Evolutionary conservation across 2,113 vertebrate species (phyloP).

Genomic region (Aix galericulata): DNA sequence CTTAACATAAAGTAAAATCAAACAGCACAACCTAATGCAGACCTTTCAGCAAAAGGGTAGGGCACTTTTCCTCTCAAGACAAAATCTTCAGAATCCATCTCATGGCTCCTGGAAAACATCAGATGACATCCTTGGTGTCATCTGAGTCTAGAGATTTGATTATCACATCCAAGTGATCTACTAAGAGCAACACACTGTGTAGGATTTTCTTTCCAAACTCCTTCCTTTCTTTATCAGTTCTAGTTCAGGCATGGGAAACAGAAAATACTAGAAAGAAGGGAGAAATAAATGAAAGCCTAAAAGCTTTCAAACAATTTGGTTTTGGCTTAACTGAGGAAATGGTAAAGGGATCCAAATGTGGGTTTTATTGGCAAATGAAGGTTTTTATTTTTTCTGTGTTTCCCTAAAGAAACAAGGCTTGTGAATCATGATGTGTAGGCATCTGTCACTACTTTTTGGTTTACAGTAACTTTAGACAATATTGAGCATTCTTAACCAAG

Average conservation of each 20-base stretch:
- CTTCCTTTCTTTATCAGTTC: not conserved
- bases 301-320: constrained; percentile 22
- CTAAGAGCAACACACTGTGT: not conserved
- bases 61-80: not conserved
- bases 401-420: constrained; percentile 1
- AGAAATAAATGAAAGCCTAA: constrained; percentile 26
- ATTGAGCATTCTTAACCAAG: constrained; percentile 25
- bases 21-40: not conserved
- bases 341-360: constrained; percentile 18
- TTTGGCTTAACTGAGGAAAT: constrained; percentile 44
- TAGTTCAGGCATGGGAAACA: not conserved
- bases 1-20: not conserved
- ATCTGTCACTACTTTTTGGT: not conserved
- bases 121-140: not conserved
- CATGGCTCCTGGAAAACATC: not conserved
- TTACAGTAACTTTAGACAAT: constrained; percentile 25
- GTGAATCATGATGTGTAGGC: not conserved
- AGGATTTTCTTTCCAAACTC: not conserved
- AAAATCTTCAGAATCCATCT: not conserved
- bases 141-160: not conserved
- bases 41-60: not conserved
- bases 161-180: not conserved
- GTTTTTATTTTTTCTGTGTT: not conserved
- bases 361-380: constrained; percentile 14
- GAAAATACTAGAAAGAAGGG: constrained; percentile 31